Evolutionary conservation across 2,113 vertebrate species (phyloP).

Genomic region (Apodemus speciosus): DNA sequence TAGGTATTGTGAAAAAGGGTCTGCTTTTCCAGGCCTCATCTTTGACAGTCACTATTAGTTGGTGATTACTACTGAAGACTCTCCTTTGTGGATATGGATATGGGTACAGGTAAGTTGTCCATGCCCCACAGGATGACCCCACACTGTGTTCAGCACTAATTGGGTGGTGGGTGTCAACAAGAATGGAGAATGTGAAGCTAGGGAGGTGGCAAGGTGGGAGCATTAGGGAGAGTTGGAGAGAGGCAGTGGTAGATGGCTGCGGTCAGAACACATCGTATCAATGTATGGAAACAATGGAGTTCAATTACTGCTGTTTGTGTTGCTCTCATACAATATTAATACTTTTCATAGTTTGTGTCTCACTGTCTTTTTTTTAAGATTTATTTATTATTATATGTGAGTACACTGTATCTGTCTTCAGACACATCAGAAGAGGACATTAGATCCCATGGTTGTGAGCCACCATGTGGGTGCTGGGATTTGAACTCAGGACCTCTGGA

Average conservation of each 20-base stretch:
- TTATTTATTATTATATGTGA: too few species aligned
- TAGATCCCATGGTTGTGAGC: too few species aligned
- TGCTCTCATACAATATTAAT: not conserved
- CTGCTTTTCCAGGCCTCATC: not conserved
- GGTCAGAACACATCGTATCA: not conserved
- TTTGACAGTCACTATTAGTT: not conserved
- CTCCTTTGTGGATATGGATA: not conserved
- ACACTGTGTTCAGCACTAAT: not conserved
- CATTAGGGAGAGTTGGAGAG: not conserved
- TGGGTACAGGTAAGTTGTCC: not conserved
- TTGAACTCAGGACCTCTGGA: too few species aligned
- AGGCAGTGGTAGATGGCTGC: not conserved
- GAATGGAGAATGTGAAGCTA: not conserved
- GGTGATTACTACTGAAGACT: not conserved
- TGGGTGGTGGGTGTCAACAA: not conserved
- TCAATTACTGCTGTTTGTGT: not conserved
- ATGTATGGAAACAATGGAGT: not conserved
- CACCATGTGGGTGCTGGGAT: too few species aligned
- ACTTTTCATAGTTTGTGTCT: not conserved
- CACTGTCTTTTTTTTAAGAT: not conserved
- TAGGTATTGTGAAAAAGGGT: constrained; percentile 11
- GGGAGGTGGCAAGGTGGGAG: not conserved
- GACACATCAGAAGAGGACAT: too few species aligned
- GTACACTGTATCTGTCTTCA: too few species aligned
- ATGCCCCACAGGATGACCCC: not conserved